These are phyloP conservation scores for Cetonia aurata DNA, from an alignment of 2,888 invertebrate species.

Conservation along the genomic window DNA sequence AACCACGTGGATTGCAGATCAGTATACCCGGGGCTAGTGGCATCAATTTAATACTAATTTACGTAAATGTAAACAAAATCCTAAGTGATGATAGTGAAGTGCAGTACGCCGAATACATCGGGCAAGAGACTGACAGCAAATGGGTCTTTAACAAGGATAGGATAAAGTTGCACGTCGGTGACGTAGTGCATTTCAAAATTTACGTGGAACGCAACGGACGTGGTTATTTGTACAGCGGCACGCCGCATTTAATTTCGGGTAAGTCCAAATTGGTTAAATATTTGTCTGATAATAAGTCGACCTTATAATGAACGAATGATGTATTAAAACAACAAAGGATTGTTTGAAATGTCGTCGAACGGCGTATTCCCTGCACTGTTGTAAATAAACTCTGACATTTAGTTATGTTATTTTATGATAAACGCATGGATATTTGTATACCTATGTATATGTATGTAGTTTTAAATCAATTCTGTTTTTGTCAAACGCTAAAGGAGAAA, in stretches of 20 bases:
- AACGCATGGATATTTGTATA: too few species aligned
- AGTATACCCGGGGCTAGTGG: conserved; percentile 42
- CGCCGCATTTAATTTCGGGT: conserved; percentile 8
- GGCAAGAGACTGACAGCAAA: conserved; percentile 3
- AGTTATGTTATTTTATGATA: too few species aligned
- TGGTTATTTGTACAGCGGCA: conserved; percentile 5
- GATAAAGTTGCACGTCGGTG: conserved; percentile 23
- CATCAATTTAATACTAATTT: conserved; percentile 41
- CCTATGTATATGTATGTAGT: too few species aligned
- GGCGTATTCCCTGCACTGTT: too few species aligned
- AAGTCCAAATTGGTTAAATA: not conserved
- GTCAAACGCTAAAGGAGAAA: too few species aligned
- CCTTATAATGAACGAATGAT: too few species aligned
- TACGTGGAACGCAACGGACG: conserved; percentile 14
- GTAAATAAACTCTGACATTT: too few species aligned
- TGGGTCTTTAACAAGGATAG: conserved; percentile 31
- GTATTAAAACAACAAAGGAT: too few species aligned
- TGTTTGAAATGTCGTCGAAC: too few species aligned
- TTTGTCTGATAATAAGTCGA: too few species aligned
- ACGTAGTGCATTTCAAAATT: conserved; percentile 31
- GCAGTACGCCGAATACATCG: conserved; percentile 36
- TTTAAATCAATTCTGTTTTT: too few species aligned
- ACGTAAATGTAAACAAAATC: conserved; percentile 37
- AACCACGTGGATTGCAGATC: conserved; percentile 36
- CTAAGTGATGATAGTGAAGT: conserved; percentile 1